phyloP scores from a whole-genome alignment of 2,888 invertebrate species.

The Tetanocera ferruginea region DNA sequence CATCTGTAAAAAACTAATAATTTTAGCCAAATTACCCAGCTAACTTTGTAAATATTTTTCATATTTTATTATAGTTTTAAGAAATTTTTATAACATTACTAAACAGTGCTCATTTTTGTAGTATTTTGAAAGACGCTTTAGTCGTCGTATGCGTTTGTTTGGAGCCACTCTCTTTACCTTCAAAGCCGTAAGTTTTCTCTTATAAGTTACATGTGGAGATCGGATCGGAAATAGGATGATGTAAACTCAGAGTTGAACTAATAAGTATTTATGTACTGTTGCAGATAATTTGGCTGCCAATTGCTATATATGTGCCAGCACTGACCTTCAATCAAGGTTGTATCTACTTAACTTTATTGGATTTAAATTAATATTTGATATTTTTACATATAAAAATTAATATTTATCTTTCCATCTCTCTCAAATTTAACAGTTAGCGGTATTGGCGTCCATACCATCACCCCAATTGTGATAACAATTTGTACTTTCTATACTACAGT shows the following conservation, averaged over 20 bases:
- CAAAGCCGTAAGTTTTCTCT: slow-evolving; percentile 74
- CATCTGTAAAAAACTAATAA: neutral
- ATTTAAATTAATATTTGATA: neutral
- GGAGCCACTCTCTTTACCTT: slow-evolving; percentile 79
- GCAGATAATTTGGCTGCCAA: slow-evolving; percentile 65
- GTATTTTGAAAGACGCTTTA: slow-evolving; percentile 81
- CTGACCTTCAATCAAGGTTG: slow-evolving; percentile 82
- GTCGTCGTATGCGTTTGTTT: slow-evolving; percentile 77
- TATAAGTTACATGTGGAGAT: neutral
- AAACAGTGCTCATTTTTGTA: slow-evolving; percentile 59
- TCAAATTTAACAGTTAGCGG: slow-evolving; percentile 72
- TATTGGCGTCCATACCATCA: slow-evolving; percentile 83
- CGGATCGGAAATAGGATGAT: neutral
- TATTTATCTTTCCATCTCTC: neutral
- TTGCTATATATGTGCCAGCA: slow-evolving; percentile 79
- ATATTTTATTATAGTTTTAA: too few relatives aligned
- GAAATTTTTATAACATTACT: neutral
- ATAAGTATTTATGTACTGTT: neutral
- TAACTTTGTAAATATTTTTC: too few relatives aligned
- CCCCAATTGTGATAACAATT: slow-evolving; percentile 82
- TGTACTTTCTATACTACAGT: slow-evolving; percentile 91
- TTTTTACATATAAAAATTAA: too few relatives aligned
- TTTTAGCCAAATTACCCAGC: too few relatives aligned
- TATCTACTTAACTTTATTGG: neutral
- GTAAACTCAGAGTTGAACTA: neutral